Percentiles rank a stretch among this genome's conserved stretches.
Evolutionary conservation across 1,140 invertebrate species (phyloP).

Genomic region (Spodoptera frugiperda): DNA sequence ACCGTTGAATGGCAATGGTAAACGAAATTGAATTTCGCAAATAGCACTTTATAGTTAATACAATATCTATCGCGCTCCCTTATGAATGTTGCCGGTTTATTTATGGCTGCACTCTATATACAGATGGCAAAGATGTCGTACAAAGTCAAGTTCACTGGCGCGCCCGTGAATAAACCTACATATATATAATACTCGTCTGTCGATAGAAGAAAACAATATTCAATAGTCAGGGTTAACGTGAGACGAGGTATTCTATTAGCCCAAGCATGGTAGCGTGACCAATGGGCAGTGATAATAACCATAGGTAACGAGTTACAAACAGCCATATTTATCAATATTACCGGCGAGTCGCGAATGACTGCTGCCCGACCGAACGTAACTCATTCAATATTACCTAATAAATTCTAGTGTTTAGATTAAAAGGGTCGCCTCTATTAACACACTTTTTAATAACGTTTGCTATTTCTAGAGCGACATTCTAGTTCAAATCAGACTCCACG

Average conservation of each 20-base stretch:
- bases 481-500: slow-evolving; percentile 9
- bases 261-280: slow-evolving; percentile 49
- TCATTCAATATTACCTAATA: slow-evolving; percentile 7
- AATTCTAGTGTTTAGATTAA: slow-evolving; percentile 18
- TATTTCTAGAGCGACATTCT: slow-evolving; percentile 35
- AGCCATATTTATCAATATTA: slow-evolving; percentile 17
- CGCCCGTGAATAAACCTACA: neutral
- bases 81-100: neutral
- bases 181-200: slow-evolving; percentile 52
- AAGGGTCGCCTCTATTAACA: slow-evolving; percentile 33
- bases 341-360: no score
- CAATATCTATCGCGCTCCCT: neutral
- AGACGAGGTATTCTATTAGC: slow-evolving; percentile 62
- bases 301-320: slow-evolving; percentile 48
- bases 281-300: slow-evolving; percentile 40
- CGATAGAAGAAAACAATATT: slow-evolving; percentile 57
- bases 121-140: neutral
- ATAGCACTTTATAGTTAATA: neutral
- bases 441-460: slow-evolving; percentile 37
- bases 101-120: neutral
- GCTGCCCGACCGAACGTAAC: neutral
- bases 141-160: slow-evolving; percentile 25
- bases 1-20: no score
- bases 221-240: slow-evolving; percentile 65
- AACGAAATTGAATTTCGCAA: no score